Evolutionary conservation across 2,888 invertebrate genomes (phyloP), one percentile per base, ranked within the genome.

Genomic region (Agrotis clavis): DNA sequence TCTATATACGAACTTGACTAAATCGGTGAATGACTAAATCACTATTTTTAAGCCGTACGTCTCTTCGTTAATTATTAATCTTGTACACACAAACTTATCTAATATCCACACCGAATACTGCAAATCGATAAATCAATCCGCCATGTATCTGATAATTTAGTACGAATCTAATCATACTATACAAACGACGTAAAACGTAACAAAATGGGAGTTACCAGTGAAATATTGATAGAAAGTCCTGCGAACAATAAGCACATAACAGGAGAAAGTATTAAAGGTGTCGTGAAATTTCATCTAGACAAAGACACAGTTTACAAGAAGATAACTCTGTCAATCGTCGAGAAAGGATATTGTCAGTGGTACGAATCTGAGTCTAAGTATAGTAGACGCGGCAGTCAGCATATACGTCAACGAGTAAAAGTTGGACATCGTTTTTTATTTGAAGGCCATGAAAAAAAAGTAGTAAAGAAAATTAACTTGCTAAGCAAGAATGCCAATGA

Each of bases 201-300:
- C 9, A 13, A 51, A 25, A 90, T 90, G 90, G 86, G 84, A 60
- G 67, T 90, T 11, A 61, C 63, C 4, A 87, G 89, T 74, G 78
- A 90, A 61, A 90, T 90, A 57, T 64, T 82, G 2, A 79, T 90
- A 30, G 79, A 47, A 61, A 63, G 16, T 41, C 77, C 81, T 25
- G 60, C 48, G 47, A 80, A 76, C 16, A 84, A 82, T 14, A 76
- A 72, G 1, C 83, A 85, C 53, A 67, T 68, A 35, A 77, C 86
- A 2, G 89, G 88, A 6, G 65, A 72, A 47, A 19, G 74, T 11
- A 82, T 90, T 4, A 69, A 53, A 11, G 90, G 90, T 45, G 51
- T 70, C 14, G 81, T 89, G 11, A 86, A 73, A 61, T 90, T 87
- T 66, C 21, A 82, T 13, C n/a, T 89, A 5, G 85, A 86, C 16